Conservation (phyloP, 2,113 vertebrate genomes). For the Thalassoma bifasciatum region DNA sequence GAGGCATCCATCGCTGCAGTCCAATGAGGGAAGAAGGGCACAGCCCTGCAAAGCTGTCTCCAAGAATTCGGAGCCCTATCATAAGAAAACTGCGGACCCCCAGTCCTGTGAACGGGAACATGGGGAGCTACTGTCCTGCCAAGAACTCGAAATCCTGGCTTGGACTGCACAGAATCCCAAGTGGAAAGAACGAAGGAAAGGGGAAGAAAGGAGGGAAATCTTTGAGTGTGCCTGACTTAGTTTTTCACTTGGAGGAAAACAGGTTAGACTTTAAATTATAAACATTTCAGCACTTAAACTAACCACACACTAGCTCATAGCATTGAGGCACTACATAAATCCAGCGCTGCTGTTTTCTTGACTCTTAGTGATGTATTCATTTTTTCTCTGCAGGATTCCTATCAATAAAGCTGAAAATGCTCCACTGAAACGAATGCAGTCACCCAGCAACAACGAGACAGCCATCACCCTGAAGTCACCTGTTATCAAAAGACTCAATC, state of each 20-base stretch:
- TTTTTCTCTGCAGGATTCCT: slow-evolving; percentile 43
- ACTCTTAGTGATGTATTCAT: neutral
- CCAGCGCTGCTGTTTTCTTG: neutral
- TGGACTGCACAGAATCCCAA: slow-evolving; percentile 48
- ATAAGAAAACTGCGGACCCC: slow-evolving; percentile 45
- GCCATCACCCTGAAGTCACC: slow-evolving; percentile 7
- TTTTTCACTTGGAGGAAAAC: slow-evolving; percentile 52
- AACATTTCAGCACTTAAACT: neutral
- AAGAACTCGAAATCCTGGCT: slow-evolving; percentile 63
- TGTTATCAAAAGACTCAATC: neutral
- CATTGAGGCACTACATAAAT: neutral
- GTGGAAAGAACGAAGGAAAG: slow-evolving; percentile 31
- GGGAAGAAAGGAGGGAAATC: slow-evolving; percentile 45
- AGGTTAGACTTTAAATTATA: slow-evolving; percentile 28
- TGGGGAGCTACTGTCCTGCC: slow-evolving; percentile 45
- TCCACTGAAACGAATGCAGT: slow-evolving; percentile 29
- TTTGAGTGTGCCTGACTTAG: slow-evolving; percentile 65
- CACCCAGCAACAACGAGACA: slow-evolving; percentile 15
- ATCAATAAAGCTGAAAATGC: slow-evolving; percentile 7
- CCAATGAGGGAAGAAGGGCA: slow-evolving; percentile 37
- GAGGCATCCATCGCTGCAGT: slow-evolving; percentile 33
- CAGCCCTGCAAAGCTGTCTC: slow-evolving; percentile 56
- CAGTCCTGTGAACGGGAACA: slow-evolving; percentile 60
- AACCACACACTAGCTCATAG: neutral
- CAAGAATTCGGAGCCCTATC: slow-evolving; percentile 42